These are phyloP conservation scores for Sitta europaea DNA, from an alignment of 2,113 vertebrate species.

Conservation along the genomic window DNA sequence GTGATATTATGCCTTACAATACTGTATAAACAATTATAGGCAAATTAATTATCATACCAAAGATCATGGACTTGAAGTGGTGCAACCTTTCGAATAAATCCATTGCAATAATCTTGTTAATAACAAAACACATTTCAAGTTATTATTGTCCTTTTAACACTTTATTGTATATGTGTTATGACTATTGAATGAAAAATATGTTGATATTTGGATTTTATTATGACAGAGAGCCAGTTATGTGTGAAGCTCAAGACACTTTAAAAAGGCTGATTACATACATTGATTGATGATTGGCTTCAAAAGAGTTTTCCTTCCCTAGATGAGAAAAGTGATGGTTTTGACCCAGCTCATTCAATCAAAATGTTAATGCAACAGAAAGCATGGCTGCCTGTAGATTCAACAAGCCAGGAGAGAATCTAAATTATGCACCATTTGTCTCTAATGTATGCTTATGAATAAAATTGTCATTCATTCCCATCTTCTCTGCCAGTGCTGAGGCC, in stretches of 20 bases:
- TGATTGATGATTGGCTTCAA: constrained; percentile 77
- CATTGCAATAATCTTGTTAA: constrained; percentile 60
- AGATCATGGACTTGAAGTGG: constrained; percentile 56
- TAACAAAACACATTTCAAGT: constrained; percentile 47
- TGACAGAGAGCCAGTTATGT: neutral
- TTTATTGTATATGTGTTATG: constrained; percentile 6
- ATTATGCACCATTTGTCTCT: constrained; percentile 54
- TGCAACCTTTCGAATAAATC: constrained; percentile 59
- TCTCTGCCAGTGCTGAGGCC: neutral
- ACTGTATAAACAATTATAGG: constrained; percentile 71
- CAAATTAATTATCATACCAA: constrained; percentile 65
- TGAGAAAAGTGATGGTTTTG: constrained; percentile 67
- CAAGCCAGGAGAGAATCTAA: constrained; percentile 61
- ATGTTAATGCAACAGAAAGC: constrained; percentile 71
- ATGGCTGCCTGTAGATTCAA: constrained; percentile 49
- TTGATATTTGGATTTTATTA: constrained; percentile 56
- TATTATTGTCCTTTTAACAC: constrained; percentile 47
- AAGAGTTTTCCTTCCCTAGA: constrained; percentile 67
- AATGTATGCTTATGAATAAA: constrained; percentile 62
- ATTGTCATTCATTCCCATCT: neutral
- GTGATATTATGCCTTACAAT: constrained; percentile 35
- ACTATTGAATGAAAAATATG: constrained; percentile 32
- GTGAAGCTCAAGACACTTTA: constrained; percentile 48
- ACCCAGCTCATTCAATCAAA: constrained; percentile 76
- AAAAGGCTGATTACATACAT: constrained; percentile 69